These are phyloP conservation scores for Eueremaeus valkanovi DNA, from an alignment of 2,888 invertebrate species.

Conservation along the genomic window DNA sequence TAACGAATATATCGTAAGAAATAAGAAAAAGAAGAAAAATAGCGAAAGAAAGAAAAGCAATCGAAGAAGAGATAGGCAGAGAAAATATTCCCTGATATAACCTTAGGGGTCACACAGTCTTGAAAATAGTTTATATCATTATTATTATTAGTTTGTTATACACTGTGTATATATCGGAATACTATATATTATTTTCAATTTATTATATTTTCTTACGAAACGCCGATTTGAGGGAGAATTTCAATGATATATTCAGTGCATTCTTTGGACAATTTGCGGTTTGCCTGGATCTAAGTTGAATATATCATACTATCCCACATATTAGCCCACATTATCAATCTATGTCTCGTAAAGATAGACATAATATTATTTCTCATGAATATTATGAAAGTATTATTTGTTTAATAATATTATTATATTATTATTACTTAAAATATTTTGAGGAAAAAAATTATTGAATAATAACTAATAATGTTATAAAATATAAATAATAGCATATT, in stretches of 20 bases:
- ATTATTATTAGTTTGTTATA: conserved; percentile 20
- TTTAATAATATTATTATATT: background rate
- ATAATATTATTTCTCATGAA: background rate
- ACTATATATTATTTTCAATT: conserved; percentile 24
- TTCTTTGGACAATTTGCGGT: conserved; percentile 10
- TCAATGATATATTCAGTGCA: background rate
- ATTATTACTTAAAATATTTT: background rate
- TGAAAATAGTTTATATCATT: conserved; percentile 14
- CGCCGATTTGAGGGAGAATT: background rate
- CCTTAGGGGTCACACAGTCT: conserved; percentile 19
- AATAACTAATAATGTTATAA: background rate
- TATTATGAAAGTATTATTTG: conserved; percentile 7
- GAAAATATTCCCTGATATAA: background rate
- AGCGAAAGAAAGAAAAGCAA: background rate
- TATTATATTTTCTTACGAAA: background rate
- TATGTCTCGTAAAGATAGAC: background rate
- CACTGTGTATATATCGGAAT: background rate
- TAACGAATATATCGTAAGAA: too few relatives aligned
- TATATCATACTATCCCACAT: background rate
- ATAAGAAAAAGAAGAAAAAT: background rate
- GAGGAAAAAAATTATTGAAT: background rate
- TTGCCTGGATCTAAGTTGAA: background rate
- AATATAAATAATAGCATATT: background rate
- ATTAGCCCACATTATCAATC: conserved; percentile 11
- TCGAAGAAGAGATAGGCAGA: background rate